Base-by-base conservation (phyloP, 2,888 invertebrate genomes). In the Podotricha telesiphe region DNA sequence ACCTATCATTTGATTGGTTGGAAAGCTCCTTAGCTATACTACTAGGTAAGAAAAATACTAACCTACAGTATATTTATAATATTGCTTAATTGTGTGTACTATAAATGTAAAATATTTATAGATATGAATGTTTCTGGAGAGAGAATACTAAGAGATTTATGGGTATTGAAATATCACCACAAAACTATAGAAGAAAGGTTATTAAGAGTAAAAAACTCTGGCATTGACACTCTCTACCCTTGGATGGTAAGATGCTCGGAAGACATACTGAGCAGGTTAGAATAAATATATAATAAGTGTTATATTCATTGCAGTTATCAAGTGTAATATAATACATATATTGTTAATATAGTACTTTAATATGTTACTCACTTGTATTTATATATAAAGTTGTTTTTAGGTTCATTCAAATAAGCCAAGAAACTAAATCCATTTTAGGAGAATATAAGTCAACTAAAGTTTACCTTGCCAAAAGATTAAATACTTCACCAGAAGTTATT, bases 181-280 rank as follows among this genome's bases (percentile, higher is more conserved):
- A 82, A 90, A 65, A 91, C 93, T 11, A 94, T 95, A n/a, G 78
- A 84, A 67, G 77, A 89, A 20, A 89, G 95, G 67, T 82, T 95
- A 13, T 83, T 91, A 74, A 86, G 85, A 64, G 90, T 94, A 0
- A 89, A 89, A 79, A 81, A 84, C 53, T 87, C 91, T 71, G 94
- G 94, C 62, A 84, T 92, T 67, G 93, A 86, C 42, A 82, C 87
- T 72, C 84, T 95, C 13, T 94, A 94, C 85, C 95, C 95, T 3
- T 95, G 95, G 95, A 95, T 95, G 95, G 94, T 95, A 42, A 86
- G 95, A 73, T 95, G 95, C 79, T 88, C 94, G 20, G 94, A 94
- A 75, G 82, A 88, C 22, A 89, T 94, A 76, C 82, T 95, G 50
- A 86, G 93, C 72, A 94, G 94, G 95, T 95, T 84, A 65, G 48